phyloP scores from a whole-genome alignment of 2,797 vertebrate genomes.

The Balearica regulorum region DNA sequence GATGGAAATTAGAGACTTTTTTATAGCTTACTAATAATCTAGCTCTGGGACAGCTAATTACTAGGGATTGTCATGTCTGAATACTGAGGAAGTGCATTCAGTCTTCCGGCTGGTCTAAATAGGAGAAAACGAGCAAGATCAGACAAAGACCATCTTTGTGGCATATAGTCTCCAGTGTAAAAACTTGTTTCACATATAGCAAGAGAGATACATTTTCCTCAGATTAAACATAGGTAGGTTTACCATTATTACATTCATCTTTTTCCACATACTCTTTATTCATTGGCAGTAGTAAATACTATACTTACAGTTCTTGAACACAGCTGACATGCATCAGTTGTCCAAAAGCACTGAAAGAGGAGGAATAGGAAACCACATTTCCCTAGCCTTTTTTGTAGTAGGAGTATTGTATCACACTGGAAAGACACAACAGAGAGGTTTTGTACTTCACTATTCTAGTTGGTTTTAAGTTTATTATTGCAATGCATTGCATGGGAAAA shows the following conservation, averaged over 20 bases:
- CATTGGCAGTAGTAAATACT: background rate
- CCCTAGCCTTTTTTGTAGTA: background rate
- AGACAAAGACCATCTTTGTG: background rate
- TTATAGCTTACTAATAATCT: constrained; percentile 58
- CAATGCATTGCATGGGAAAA: background rate
- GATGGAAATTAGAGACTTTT: constrained; percentile 49
- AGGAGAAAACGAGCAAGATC: background rate
- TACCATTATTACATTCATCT: background rate
- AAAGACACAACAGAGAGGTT: background rate
- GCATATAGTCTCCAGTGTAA: background rate
- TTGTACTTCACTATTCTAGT: background rate
- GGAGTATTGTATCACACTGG: background rate
- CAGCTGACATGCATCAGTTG: background rate
- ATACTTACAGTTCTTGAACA: background rate
- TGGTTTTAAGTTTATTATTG: background rate
- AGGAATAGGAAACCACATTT: background rate
- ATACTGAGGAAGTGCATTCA: constrained; percentile 17
- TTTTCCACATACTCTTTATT: background rate
- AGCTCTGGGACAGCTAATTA: constrained; percentile 54
- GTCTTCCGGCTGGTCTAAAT: background rate
- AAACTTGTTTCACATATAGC: background rate
- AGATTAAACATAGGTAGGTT: background rate
- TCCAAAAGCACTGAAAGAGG: background rate
- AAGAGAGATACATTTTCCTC: background rate
- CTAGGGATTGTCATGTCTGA: constrained; percentile 25